phyloP scores from a whole-genome alignment of 2,888 invertebrate species.

The Brachyptera putata region DNA sequence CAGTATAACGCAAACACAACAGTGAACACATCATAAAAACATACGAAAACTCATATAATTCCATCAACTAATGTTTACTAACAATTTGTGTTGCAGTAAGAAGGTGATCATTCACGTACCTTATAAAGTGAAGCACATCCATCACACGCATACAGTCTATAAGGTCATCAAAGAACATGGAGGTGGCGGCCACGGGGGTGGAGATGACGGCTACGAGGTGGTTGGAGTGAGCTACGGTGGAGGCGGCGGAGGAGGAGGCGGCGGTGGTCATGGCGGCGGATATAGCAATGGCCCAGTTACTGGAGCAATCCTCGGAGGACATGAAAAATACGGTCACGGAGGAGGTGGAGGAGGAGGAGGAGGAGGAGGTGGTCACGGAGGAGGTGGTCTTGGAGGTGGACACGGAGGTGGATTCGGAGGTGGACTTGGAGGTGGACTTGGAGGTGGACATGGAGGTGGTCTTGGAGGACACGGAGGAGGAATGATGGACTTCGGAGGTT shows the following conservation, averaged over 20 bases:
- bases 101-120: slow-evolving; percentile 70
- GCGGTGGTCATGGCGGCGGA: slow-evolving; percentile 31
- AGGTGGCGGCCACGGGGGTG: slow-evolving; percentile 49
- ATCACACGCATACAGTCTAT: slow-evolving; percentile 73
- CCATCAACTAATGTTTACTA: background rate
- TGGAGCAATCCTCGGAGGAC: slow-evolving; percentile 26
- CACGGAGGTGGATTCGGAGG: slow-evolving; percentile 21
- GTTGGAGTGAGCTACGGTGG: slow-evolving; percentile 42
- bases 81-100: slow-evolving; percentile 25
- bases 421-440: slow-evolving; percentile 44
- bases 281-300: slow-evolving; percentile 29
- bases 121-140: slow-evolving; percentile 68
- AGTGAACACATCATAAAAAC: no score
- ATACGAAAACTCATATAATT: no score
- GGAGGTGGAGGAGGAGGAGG: slow-evolving; percentile 35
- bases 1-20: no score
- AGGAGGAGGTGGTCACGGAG: slow-evolving; percentile 20
- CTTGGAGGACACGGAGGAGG: slow-evolving; percentile 9
- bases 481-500: slow-evolving; percentile 6
- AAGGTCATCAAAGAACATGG: slow-evolving; percentile 63
- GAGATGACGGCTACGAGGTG: slow-evolving; percentile 35
- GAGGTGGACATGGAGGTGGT: slow-evolving; percentile 45
- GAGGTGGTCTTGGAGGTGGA: slow-evolving; percentile 9
- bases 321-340: slow-evolving; percentile 29
- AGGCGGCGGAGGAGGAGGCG: slow-evolving; percentile 56